phyloP scores from a whole-genome alignment of 2,113 vertebrate genomes.

The Channa maculata region DNA sequence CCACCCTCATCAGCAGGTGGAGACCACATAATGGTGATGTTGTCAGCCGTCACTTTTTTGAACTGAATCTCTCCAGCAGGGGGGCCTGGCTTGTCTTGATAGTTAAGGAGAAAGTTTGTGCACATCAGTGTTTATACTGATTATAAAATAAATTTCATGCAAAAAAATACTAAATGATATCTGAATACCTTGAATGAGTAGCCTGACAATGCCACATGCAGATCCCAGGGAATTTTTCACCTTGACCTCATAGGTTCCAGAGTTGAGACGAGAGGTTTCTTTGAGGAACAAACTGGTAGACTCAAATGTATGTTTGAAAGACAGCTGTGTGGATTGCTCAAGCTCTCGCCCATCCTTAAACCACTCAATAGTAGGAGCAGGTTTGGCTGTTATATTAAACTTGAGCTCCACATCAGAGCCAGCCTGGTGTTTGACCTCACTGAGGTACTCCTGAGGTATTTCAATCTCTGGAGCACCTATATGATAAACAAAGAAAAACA shows the following conservation, averaged over 20 bases:
- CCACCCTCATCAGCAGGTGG: constrained; percentile 95
- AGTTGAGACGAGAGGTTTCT: constrained; percentile 91
- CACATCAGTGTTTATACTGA: not conserved
- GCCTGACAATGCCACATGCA: constrained; percentile 87
- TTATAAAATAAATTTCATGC: not conserved
- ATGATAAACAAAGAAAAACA: constrained; percentile 14
- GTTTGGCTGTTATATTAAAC: constrained; percentile 95
- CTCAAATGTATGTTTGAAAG: constrained; percentile 90
- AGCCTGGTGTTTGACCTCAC: constrained; percentile 92
- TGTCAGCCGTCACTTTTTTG: constrained; percentile 94
- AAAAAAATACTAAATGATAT: not conserved
- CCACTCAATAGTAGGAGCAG: constrained; percentile 95
- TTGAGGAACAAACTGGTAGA: constrained; percentile 89
- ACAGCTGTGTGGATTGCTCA: constrained; percentile 84
- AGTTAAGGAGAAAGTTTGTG: not conserved
- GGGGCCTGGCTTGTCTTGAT: constrained; percentile 94
- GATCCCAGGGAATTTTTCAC: constrained; percentile 97
- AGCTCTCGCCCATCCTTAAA: constrained; percentile 93
- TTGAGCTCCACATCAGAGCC: constrained; percentile 89
- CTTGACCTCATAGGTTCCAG: constrained; percentile 93
- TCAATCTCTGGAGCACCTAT: constrained; percentile 95
- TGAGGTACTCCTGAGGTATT: constrained; percentile 92
- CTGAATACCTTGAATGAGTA: constrained; percentile 93
- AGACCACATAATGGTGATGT: constrained; percentile 92
- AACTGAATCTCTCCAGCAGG: constrained; percentile 93